Evolutionary conservation across 2,888 invertebrate genomes (phyloP), one percentile per base, ranked within the genome.

Genomic region (Zonitis immaculata): DNA sequence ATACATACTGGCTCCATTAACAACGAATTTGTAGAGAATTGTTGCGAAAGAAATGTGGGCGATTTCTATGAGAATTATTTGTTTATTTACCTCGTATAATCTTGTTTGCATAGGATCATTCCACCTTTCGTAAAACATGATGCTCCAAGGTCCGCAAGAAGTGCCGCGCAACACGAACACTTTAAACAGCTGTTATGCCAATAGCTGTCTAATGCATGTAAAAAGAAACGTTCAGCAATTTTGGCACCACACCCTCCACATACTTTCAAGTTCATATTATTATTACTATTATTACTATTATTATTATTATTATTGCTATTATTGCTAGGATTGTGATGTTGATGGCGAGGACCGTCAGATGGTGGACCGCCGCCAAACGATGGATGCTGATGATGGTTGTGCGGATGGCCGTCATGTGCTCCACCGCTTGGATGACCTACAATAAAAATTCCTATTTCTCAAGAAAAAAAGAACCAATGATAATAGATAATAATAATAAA

Each of bases 181-280:
- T 95, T 95, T 70, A 95, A 84, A 78, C 95, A 95, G 68, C 88
- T 86, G 80, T 93, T 92, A 80, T 95, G 95, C 95, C 95, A 95
- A 79, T 92, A 95, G 76, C 93, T 82, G 81, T 95, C 95, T 75
- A 95, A 82, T 66, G 95, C 94, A 79, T 91, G 89, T 62, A 95
- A 83, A 64, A 95, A 85, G 80, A 88, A 95, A 77, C 94, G 83
- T 81, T 95, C 95, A 69, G 89, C 85, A 74, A 95, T 95, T 80
- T 91, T 89, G 66, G 92, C 89, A 67, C 91, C 91, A 78, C 95
- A 95, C 65, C 93, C 94, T 64, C 90, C 91, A 78, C 95, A 95
- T 74, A 87, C 85, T 76, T 89, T 89, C 70, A 87, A 82, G 62
- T 78, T 79, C 70, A 78, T 79, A 64, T 77, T 78, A 70, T 70